Conservation (phyloP, 1,140 invertebrate genomes). For the Pachyrhynchus sulphureomaculatus region DNA sequence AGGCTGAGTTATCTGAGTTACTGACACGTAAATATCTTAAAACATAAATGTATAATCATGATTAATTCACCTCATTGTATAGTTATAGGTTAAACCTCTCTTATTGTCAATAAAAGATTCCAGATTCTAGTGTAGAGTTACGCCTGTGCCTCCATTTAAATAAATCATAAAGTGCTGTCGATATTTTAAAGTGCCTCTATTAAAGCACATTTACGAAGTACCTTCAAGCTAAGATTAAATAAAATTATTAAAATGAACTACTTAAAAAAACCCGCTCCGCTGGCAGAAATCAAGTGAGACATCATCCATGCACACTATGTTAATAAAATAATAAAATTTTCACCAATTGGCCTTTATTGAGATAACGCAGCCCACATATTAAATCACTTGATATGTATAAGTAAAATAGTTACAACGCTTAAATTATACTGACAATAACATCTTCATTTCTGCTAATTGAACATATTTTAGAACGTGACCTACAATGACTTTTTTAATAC, state of each 20-base stretch:
- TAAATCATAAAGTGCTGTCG: no score
- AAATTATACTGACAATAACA: conserved; percentile 24
- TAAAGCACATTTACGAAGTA: no score
- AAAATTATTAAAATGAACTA: neutral
- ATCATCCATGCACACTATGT: conserved; percentile 3
- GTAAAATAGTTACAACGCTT: conserved; percentile 19
- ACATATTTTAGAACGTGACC: conserved; percentile 6
- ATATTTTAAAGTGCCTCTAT: no score
- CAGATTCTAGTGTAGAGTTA: no score
- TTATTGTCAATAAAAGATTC: no score
- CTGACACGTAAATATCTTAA: no score
- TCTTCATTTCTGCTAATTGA: conserved; percentile 22
- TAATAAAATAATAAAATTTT: conserved; percentile 24
- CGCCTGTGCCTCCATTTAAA: no score
- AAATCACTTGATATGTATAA: conserved; percentile 25
- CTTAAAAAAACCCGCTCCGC: neutral
- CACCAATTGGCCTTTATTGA: conserved; percentile 28
- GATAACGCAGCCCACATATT: conserved; percentile 26
- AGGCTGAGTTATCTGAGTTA: no score
- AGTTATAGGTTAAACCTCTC: no score
- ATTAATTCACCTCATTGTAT: no score
- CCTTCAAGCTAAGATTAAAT: neutral
- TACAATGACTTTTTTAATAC: conserved; percentile 1
- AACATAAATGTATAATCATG: no score
- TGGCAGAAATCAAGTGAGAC: neutral